Evolutionary conservation across 2,888 invertebrate genomes (phyloP).

Genomic region (Isoperla grammatica): DNA sequence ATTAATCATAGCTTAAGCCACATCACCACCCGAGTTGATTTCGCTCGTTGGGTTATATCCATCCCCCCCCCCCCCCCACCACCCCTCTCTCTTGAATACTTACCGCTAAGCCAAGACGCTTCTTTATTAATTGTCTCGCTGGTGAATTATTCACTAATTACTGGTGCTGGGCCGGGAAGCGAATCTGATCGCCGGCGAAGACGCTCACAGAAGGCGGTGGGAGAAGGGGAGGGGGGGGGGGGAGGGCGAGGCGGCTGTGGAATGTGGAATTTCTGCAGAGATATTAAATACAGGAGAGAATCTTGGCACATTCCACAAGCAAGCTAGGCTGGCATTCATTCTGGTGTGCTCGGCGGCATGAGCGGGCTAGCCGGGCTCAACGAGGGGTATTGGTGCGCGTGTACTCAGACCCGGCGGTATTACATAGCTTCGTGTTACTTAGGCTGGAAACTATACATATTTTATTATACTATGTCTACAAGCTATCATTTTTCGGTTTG

Average conservation of each 20-base stretch:
- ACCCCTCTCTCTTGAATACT: too few relatives aligned
- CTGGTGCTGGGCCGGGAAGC: constrained; percentile 18
- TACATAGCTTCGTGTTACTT: too few relatives aligned
- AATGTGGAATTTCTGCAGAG: constrained; percentile 17
- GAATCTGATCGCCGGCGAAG: constrained; percentile 17
- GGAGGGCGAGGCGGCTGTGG: neutral
- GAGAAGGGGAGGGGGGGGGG: neutral
- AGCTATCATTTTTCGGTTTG: too few relatives aligned
- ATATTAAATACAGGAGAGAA: constrained; percentile 19
- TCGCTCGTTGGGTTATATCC: too few relatives aligned
- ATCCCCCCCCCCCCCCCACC: too few relatives aligned
- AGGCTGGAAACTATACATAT: too few relatives aligned
- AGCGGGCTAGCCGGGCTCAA: too few relatives aligned
- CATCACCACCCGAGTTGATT: too few relatives aligned
- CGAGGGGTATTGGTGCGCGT: too few relatives aligned
- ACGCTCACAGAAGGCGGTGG: neutral
- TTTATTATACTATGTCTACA: too few relatives aligned
- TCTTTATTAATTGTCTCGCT: constrained; percentile 29
- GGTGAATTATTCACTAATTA: constrained; percentile 31
- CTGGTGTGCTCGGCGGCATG: neutral
- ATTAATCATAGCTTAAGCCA: too few relatives aligned
- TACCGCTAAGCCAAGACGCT: constrained; percentile 7
- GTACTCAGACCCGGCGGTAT: too few relatives aligned
- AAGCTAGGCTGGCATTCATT: neutral
- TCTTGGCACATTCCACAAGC: constrained; percentile 14